Conservation (phyloP, 2,797 vertebrate genomes). For the Hapalemur alaotrensis region DNA sequence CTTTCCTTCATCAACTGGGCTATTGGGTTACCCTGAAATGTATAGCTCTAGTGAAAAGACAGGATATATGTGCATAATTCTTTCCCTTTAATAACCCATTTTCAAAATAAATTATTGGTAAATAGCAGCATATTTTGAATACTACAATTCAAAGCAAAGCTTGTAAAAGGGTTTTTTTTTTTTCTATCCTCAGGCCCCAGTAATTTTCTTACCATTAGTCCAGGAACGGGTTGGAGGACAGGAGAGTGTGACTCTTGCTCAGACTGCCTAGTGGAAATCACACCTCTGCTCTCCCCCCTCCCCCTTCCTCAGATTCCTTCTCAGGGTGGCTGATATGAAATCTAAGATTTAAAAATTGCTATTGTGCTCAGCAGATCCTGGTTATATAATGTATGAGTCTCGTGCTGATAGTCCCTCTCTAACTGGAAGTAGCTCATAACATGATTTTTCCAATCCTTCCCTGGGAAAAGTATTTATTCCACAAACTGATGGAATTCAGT, state of each 20-base stretch:
- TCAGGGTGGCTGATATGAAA: not conserved
- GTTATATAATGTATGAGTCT: not conserved
- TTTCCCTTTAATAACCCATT: conserved; percentile 26
- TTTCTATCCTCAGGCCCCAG: not conserved
- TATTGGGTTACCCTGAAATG: not conserved
- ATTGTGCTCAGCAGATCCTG: not conserved
- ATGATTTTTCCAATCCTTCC: not conserved
- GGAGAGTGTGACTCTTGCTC: not conserved
- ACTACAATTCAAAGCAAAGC: not conserved
- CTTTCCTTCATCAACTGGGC: not conserved
- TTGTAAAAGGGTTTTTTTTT: not conserved
- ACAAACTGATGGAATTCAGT: not conserved
- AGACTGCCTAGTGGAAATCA: not conserved
- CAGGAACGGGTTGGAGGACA: not conserved
- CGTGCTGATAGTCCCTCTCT: not conserved
- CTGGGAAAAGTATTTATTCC: not conserved
- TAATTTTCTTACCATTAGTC: not conserved
- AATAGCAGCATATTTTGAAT: conserved; percentile 15
- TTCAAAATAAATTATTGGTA: conserved; percentile 13
- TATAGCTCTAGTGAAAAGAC: not conserved
- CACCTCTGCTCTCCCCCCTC: not conserved
- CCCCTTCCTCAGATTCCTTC: not conserved
- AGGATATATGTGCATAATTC: not conserved
- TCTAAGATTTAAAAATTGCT: not conserved
- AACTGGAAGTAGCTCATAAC: not conserved